Evolutionary conservation across 2,113 vertebrate genomes (phyloP).

Genomic region (Diglossa brunneiventris): DNA sequence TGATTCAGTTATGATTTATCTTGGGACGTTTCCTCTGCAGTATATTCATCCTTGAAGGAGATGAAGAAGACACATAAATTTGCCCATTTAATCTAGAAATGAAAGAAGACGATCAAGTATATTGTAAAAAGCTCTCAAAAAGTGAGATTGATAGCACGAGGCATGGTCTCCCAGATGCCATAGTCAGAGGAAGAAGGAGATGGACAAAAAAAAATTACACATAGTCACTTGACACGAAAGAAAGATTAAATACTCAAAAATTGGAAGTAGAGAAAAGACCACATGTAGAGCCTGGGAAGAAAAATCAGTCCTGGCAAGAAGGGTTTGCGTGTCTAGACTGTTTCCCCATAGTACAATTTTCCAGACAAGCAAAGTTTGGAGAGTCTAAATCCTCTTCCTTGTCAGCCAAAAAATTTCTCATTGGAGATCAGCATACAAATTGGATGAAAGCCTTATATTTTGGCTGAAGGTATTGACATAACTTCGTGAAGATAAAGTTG

Average conservation of each 20-base stretch:
- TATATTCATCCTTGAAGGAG: not conserved
- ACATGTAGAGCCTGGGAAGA: not conserved
- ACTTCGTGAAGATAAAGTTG: not conserved
- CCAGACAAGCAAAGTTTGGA: not conserved
- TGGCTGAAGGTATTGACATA: not conserved
- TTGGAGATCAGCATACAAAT: not conserved
- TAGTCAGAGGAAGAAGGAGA: not conserved
- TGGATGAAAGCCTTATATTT: not conserved
- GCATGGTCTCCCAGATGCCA: not conserved
- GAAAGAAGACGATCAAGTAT: not conserved
- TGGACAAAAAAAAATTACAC: not conserved
- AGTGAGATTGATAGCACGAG: not conserved
- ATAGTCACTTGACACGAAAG: not conserved
- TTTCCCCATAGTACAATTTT: not conserved
- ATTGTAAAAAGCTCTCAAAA: not conserved
- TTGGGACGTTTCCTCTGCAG: not conserved
- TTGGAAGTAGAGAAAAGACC: not conserved
- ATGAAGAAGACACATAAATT: conserved; percentile 4
- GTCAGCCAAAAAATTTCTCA: not conserved
- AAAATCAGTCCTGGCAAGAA: conserved; percentile 2
- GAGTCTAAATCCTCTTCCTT: not conserved
- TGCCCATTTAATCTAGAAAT: not conserved
- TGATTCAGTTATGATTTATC: conserved; percentile 9
- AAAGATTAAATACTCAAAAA: not conserved
- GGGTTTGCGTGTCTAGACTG: not conserved